Evolutionary conservation across 2,113 vertebrate species (phyloP), one percentile per base, ranked within the genome.

Genomic region (Mionectes macconnelli): DNA sequence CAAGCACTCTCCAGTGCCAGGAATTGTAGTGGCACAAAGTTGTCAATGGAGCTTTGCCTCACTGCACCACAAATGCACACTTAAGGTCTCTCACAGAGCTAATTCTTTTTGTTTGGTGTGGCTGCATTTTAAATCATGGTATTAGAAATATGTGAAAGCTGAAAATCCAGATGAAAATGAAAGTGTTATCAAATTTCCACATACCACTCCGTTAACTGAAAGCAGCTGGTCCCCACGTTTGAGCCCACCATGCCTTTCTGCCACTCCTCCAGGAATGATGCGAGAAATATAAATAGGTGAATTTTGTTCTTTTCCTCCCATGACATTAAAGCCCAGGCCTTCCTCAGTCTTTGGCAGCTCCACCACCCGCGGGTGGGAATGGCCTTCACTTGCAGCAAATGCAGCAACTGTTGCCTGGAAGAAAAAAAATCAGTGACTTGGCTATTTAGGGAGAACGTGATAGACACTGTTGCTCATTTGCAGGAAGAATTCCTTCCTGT

Each of bases 271-370:
- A 14, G 99, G 99, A 97, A 99, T 99, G 97, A 99, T 99, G 96
- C 99, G 99, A 53, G 99, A 99, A 97, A 99, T 99, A 95, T 99
- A 99, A 96, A 99, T 99, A 30, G 99, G 99, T 9, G 99, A 99
- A 97, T 99, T 99, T 95, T 99, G 99, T 87, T 99, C 99, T 94
- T 99, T 99, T 94, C 99, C 99, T 68, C 99, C 99, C 99, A 99
- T 99, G 87, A 99, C 99, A 35, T 99, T 99, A 97, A 99, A 99
- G 93, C 99, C 99, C 93, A 99, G 98, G n/a, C 99, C 99, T 97
- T 99, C 99, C 78, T 99, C 99, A 9, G 99, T 99, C 98, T 99
- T 99, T 66, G 99, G 99, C 52, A 99, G 98, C 96, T 99, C 99
- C 42, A 99, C 99, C 90, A 99, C 99, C 69, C 99, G 98, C 0